A percentile compares a stretch with the other conserved stretches of the same genome.
Conservation (phyloP, 1,140 invertebrate genomes). For the Drosophila lowei region DNA sequence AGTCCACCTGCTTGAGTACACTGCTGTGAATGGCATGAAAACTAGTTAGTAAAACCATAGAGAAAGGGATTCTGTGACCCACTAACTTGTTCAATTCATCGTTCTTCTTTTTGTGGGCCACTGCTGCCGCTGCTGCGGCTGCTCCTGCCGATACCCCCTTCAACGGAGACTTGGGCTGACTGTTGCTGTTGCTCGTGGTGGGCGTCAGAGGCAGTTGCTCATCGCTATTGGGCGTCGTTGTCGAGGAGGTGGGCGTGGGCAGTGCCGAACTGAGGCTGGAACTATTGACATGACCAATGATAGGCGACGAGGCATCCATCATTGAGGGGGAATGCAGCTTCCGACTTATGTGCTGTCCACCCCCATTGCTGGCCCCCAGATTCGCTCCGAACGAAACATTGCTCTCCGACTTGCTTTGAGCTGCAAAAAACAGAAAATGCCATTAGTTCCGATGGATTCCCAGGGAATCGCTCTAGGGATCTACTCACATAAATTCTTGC, state of each 20-base stretch:
- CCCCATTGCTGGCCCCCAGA: conserved; percentile 49
- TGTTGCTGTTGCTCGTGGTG: conserved; percentile 37
- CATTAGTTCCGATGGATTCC: too few relatives aligned
- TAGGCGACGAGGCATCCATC: conserved; percentile 66
- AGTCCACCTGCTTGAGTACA: conserved; percentile 97
- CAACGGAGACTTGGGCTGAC: conserved; percentile 83
- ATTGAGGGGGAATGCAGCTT: conserved; percentile 68
- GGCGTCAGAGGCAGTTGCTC: conserved; percentile 84
- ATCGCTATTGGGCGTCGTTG: conserved; percentile 84
- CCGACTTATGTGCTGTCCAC: conserved; percentile 58
- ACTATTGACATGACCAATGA: conserved; percentile 74
- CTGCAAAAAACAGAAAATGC: conserved; percentile 17
- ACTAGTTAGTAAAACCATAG: conserved; percentile 1
- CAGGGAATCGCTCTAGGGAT: too few relatives aligned
- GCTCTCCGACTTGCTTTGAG: conserved; percentile 72
- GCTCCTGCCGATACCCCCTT: conserved; percentile 86
- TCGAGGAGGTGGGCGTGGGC: conserved; percentile 83
- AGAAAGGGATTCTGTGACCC: background rate
- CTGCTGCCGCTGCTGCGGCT: conserved; percentile 83
- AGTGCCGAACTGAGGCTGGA: conserved; percentile 73
- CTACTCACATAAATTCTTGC: conserved; percentile 77
- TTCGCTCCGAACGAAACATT: conserved; percentile 39
- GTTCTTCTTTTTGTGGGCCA: conserved; percentile 94
- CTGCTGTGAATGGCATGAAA: conserved; percentile 83
- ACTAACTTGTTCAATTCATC: conserved; percentile 96